Base-by-base conservation (phyloP, 1,140 invertebrate genomes). In the Pseudomyrmex cubaensis region DNA sequence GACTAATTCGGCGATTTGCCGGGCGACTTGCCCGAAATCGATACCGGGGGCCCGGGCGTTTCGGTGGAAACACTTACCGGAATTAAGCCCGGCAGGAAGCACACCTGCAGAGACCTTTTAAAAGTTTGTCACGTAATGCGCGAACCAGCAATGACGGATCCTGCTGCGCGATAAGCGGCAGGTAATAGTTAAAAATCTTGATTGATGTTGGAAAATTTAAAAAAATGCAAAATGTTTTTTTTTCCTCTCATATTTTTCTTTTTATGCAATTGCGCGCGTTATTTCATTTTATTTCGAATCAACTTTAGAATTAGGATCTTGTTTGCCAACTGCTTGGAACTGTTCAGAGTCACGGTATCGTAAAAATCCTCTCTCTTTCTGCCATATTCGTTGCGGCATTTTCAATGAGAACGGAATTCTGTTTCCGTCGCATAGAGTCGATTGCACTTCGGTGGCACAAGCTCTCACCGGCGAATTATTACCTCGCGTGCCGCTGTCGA, bases 1-100 rank as follows among this genome's bases (percentile, higher is more conserved):
- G 88, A 87, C 73, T 92, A 92, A 92, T 93, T 92, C 88, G 91
- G 88, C 90, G 88, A 89, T 88, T 91, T 87, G 85, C 75, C 86
- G 86, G 64, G 57, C 85, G 84, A 82, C 85, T 86, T 87, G 77
- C 67, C 64, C 85, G 84, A 85, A 91, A 92, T 93, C 91, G 89
- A 93, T 93, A 90, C 82, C 15, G 22, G 50, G 10, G 74, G 82
- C 64, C 48, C 61, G 22, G 12, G 22, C 70, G 67, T 66, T 82
- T 82, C 66, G 66, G 15, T 82, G 57, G 66, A 88, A 88, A 83
- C 86, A 89, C 87, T 89, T 87, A 72, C 67, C 78, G 74, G 22
- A 87, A 89, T 89, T 78, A 74, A 83, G 52, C 66, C 66, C 25
- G 12, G 35, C 50, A 20, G 50, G 59, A 20, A 85, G 70, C 82